A percentile compares a stretch with the other conserved stretches of the same genome.
These are phyloP conservation scores for Hippopotamus amphibius DNA, from an alignment of 2,113 vertebrate genomes.

Conservation along the genomic window DNA sequence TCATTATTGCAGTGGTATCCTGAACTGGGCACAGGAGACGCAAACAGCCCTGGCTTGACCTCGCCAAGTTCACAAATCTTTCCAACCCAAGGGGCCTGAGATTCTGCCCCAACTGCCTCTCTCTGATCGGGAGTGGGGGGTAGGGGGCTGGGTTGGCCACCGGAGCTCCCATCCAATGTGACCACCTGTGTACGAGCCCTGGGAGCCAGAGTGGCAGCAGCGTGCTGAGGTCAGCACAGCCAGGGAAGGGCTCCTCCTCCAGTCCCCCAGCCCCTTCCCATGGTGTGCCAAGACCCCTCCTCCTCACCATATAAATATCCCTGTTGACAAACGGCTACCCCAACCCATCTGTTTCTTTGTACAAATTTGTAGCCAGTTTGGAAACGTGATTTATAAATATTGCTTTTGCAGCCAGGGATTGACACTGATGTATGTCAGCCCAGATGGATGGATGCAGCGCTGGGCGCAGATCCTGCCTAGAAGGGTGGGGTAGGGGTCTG, in stretches of 20 bases:
- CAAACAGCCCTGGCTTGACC: background rate
- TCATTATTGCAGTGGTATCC: background rate
- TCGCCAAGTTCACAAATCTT: background rate
- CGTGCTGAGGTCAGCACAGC: background rate
- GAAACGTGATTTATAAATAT: constrained; percentile 92
- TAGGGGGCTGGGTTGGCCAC: no score
- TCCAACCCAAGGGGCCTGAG: background rate
- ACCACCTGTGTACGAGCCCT: background rate
- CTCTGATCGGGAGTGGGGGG: background rate
- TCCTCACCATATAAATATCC: constrained; percentile 80
- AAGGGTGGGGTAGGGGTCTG: background rate
- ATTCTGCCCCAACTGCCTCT: background rate
- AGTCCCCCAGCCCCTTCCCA: background rate
- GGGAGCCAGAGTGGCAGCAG: background rate
- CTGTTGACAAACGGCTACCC: constrained; percentile 87
- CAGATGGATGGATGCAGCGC: constrained; percentile 86
- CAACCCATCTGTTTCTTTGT: constrained; percentile 90
- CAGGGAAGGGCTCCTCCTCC: background rate
- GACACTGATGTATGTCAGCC: constrained; percentile 89
- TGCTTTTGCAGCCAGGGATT: constrained; percentile 89
- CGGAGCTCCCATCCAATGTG: background rate
- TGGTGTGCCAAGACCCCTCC: constrained; percentile 70
- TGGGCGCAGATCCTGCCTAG: constrained; percentile 47
- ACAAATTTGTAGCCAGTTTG: constrained; percentile 91
- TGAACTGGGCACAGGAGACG: background rate